These are phyloP conservation scores for Xyliphius kryptos DNA, from an alignment of 2,113 vertebrate genomes.

Conservation along the genomic window DNA sequence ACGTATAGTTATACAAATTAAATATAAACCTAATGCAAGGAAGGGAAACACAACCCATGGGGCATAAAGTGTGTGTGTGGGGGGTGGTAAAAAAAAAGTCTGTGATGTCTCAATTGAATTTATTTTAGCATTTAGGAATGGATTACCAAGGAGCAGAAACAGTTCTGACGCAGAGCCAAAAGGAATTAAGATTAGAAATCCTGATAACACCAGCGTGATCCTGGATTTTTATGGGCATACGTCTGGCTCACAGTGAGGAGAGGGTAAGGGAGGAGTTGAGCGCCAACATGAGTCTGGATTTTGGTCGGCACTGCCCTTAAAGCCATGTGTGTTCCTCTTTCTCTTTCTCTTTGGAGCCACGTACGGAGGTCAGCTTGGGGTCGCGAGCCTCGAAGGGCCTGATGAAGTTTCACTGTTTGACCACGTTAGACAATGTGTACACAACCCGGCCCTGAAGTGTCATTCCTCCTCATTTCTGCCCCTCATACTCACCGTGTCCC, in stretches of 20 bases:
- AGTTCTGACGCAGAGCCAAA: conserved; percentile 59
- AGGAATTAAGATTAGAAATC: conserved; percentile 58
- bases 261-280: conserved; percentile 2
- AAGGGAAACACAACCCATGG: not conserved
- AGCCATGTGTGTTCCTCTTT: conserved; percentile 38
- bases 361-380: conserved; percentile 2
- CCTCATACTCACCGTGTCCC: too few relatives aligned
- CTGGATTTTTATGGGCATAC: conserved; percentile 14
- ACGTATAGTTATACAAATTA: conserved; percentile 35
- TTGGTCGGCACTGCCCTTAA: conserved; percentile 31
- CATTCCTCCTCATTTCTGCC: conserved; percentile 28
- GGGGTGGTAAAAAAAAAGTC: conserved; percentile 12
- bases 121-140: conserved; percentile 49
- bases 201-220: conserved; percentile 52
- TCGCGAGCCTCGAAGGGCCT: conserved; percentile 22
- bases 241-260: not conserved
- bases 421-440: conserved; percentile 36
- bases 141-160: conserved; percentile 52
- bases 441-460: conserved; percentile 31
- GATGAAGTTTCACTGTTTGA: conserved; percentile 37
- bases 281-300: conserved; percentile 36
- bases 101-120: conserved; percentile 46
- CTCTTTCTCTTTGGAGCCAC: not conserved
- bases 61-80: not conserved
- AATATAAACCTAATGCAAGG: conserved; percentile 41